A percentile compares a stretch with the other conserved stretches of the same genome.
phyloP scores from a whole-genome alignment of 2,888 invertebrate genomes.

The Arenicola marina region DNA sequence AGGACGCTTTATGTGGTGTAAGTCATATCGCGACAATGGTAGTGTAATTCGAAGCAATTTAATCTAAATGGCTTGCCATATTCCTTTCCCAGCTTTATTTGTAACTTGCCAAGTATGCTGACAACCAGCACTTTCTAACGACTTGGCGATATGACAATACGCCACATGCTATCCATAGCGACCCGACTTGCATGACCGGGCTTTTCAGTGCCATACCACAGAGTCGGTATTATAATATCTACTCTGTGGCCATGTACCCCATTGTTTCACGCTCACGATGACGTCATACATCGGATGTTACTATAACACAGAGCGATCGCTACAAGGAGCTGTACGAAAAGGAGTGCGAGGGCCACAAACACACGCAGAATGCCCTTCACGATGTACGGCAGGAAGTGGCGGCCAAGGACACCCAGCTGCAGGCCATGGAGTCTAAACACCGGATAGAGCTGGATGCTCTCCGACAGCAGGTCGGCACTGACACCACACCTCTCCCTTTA shows the following conservation, averaged over 20 bases:
- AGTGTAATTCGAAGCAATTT: no score
- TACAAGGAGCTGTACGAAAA: conserved; percentile 7
- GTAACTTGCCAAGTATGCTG: no score
- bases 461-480: neutral
- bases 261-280: neutral
- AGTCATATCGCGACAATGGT: no score
- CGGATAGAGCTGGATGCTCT: neutral
- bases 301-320: neutral
- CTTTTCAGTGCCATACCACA: no score
- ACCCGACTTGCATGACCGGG: no score
- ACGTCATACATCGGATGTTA: neutral
- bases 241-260: neutral
- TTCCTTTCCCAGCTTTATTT: no score
- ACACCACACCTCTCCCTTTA: neutral
- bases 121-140: no score
- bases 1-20: no score
- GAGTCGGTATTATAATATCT: no score
- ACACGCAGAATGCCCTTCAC: neutral
- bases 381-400: neutral
- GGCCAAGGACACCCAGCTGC: neutral
- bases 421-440: neutral
- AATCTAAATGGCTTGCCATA: no score
- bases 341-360: neutral
- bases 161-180: no score
- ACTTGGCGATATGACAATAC: no score